A percentile compares a stretch with the other conserved stretches of the same genome.
Evolutionary conservation across 2,113 vertebrate species (phyloP).

Genomic region (Notarius quadriscutis): DNA sequence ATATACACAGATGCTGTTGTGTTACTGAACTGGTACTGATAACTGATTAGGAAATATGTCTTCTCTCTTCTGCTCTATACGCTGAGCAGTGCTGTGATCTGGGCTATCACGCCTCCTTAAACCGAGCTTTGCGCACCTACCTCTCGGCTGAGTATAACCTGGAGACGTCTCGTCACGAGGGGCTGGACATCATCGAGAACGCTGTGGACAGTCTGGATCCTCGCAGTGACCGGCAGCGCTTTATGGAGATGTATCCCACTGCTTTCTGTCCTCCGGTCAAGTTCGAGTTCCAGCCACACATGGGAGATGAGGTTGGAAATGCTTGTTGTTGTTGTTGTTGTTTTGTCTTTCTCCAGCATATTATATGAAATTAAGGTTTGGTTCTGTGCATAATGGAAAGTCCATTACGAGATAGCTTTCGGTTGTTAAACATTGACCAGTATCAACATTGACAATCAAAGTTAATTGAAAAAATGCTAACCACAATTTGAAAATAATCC

Average conservation of each 20-base stretch:
- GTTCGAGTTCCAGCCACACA: conserved; percentile 96
- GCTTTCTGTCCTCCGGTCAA: conserved; percentile 95
- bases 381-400: not conserved
- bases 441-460: not conserved
- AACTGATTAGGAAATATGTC: not conserved
- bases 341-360: not conserved
- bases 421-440: not conserved
- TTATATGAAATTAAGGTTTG: not conserved
- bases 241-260: conserved; percentile 96
- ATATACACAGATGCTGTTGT: not conserved
- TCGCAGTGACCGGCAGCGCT: conserved; percentile 93
- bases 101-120: conserved; percentile 95
- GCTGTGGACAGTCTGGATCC: conserved; percentile 96
- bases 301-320: conserved; percentile 90
- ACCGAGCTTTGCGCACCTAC: conserved; percentile 92
- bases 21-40: not conserved
- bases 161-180: conserved; percentile 97
- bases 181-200: conserved; percentile 96
- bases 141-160: conserved; percentile 98
- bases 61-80: not conserved
- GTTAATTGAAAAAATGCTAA: not conserved
- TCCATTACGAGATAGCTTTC: not conserved
- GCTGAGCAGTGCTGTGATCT: conserved; percentile 88
- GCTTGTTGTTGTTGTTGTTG: no score
- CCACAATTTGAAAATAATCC: not conserved